Percentiles rank a stretch among this genome's conserved stretches.
phyloP scores from a whole-genome alignment of 2,113 vertebrate genomes.

The Columba janthina region DNA sequence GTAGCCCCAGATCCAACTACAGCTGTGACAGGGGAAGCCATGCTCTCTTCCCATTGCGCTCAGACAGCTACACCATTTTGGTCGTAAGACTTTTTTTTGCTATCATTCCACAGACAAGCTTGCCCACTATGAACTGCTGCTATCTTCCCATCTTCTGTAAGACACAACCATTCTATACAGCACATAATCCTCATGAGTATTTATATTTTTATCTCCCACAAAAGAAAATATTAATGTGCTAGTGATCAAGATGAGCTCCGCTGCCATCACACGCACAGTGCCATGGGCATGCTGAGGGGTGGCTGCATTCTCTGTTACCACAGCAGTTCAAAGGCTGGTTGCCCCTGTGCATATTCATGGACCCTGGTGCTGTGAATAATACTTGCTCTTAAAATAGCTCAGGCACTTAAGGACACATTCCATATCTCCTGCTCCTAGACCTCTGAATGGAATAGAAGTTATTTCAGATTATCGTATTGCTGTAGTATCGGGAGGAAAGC shows the following conservation, averaged over 20 bases:
- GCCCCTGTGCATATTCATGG: not conserved
- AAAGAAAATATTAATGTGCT: not conserved
- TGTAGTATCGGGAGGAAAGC: not conserved
- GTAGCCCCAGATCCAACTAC: not conserved
- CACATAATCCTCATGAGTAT: not conserved
- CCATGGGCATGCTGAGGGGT: accelerated
- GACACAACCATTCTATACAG: not conserved
- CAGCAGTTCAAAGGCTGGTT: not conserved
- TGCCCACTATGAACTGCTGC: not conserved
- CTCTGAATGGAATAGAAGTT: not conserved
- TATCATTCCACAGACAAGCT: not conserved
- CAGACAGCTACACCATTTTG: not conserved
- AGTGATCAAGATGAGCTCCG: not conserved
- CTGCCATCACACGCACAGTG: accelerated
- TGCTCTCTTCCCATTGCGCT: not conserved
- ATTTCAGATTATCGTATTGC: not conserved
- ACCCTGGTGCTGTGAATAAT: not conserved
- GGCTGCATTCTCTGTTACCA: not conserved
- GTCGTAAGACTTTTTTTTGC: not conserved
- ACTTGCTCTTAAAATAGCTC: conserved; percentile 59
- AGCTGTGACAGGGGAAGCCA: not conserved
- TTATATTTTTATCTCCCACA: not conserved
- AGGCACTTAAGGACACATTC: conserved; percentile 52
- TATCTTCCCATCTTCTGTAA: not conserved
- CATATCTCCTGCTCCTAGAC: not conserved